phyloP scores from a whole-genome alignment of 2,113 vertebrate genomes.

The Plecotus auritus region DNA sequence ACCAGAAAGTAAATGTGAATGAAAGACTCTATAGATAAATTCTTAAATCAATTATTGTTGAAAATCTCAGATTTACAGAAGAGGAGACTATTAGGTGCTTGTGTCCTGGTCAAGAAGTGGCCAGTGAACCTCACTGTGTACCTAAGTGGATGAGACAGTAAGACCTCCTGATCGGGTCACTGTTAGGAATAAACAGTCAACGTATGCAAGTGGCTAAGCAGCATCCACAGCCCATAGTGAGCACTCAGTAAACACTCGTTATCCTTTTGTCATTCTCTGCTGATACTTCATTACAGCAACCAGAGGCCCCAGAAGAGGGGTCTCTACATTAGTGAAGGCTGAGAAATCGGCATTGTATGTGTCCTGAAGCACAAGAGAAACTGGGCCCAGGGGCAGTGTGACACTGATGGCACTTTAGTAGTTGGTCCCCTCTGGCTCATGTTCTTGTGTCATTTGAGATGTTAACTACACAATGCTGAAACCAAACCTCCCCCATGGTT shows the following conservation, averaged over 20 bases:
- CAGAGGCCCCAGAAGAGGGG: not conserved
- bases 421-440: not conserved
- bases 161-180: not conserved
- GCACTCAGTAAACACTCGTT: not conserved
- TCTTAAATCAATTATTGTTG: not conserved
- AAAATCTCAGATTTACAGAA: not conserved
- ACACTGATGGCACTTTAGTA: not conserved
- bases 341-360: not conserved
- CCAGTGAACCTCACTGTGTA: not conserved
- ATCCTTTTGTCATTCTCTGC: not conserved
- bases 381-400: not conserved
- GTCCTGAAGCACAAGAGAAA: not conserved
- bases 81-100: not conserved
- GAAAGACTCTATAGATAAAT: not conserved
- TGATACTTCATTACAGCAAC: not conserved
- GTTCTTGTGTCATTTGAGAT: not conserved
- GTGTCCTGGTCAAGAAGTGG: not conserved
- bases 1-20: not conserved
- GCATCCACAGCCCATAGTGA: no score
- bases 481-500: not conserved
- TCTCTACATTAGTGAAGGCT: not conserved
- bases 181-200: not conserved
- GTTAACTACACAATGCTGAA: not conserved
- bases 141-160: not conserved
- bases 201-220: not conserved